Evolutionary conservation across 1,140 invertebrate genomes (phyloP).

Genomic region (Scaptomyza hsui): DNA sequence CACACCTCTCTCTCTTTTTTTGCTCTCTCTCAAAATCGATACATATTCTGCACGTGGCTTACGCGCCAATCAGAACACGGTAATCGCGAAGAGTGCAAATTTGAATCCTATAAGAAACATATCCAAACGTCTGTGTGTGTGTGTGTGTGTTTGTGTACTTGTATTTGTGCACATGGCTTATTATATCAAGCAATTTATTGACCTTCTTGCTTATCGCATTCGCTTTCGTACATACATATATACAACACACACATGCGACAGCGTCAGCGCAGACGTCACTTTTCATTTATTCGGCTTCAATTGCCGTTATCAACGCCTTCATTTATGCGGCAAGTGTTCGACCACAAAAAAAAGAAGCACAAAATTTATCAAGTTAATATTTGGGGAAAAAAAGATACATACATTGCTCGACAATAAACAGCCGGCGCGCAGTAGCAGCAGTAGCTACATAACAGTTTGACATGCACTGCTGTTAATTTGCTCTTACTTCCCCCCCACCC

Average conservation of each 20-base stretch:
- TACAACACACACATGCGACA: conserved; percentile 3
- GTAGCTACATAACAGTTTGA: conserved; percentile 14
- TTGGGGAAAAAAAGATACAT: no score
- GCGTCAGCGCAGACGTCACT: conserved; percentile 58
- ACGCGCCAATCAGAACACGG: conserved; percentile 23
- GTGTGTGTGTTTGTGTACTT: not conserved
- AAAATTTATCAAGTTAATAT: conserved; percentile 16
- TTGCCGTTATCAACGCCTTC: conserved; percentile 37
- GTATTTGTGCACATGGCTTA: conserved; percentile 46
- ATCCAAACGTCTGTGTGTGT: conserved; percentile 46
- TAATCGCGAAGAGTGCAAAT: conserved; percentile 1
- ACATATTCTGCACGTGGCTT: conserved; percentile 28
- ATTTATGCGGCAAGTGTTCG: conserved; percentile 4
- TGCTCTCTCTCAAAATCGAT: conserved; percentile 2
- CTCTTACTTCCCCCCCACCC: not conserved
- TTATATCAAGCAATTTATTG: conserved; percentile 74
- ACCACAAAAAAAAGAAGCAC: not conserved
- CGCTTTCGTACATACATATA: conserved; percentile 35
- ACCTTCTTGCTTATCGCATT: conserved; percentile 76
- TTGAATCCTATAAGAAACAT: conserved; percentile 9
- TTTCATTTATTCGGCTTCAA: conserved; percentile 38
- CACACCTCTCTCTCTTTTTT: not conserved
- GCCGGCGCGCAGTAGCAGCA: conserved; percentile 27
- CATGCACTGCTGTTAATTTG: conserved; percentile 8
- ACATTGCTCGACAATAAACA: conserved; percentile 46